A percentile compares a stretch with the other conserved stretches of the same genome.
phyloP scores from a whole-genome alignment of 1,140 invertebrate genomes.

The Phymorhynchus buccinoides region DNA sequence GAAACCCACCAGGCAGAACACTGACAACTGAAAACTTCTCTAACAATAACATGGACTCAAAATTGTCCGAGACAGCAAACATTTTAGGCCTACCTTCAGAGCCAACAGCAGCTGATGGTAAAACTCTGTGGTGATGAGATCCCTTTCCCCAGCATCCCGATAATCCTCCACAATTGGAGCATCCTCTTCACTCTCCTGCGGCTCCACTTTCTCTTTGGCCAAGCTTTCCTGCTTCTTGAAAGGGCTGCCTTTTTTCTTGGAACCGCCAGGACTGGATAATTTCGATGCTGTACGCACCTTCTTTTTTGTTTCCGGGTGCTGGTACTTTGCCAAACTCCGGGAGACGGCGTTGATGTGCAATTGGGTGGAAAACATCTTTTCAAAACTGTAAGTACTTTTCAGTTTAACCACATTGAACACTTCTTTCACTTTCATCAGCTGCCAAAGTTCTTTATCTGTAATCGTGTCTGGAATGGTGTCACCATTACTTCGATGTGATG shows the following conservation, averaged over 20 bases:
- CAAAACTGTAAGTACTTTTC: conserved; percentile 35
- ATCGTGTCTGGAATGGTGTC: neutral
- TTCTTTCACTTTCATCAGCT: conserved; percentile 1
- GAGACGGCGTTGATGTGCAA: neutral
- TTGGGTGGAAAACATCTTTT: conserved; percentile 9
- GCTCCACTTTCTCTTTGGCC: too few relatives aligned
- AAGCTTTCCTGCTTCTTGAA: neutral
- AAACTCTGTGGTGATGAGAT: neutral
- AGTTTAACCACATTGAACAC: conserved; percentile 11
- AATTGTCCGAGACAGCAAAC: too few relatives aligned
- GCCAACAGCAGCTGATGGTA: neutral
- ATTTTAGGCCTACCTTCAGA: neutral
- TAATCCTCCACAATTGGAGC: neutral
- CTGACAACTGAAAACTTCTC: too few relatives aligned
- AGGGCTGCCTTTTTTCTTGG: neutral
- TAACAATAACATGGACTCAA: too few relatives aligned
- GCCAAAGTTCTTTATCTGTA: neutral
- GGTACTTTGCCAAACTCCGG: neutral
- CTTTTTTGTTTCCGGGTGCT: neutral
- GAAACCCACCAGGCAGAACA: too few relatives aligned
- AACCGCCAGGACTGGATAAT: neutral
- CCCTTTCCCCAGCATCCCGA: neutral
- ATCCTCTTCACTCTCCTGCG: too few relatives aligned
- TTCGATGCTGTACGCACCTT: neutral
- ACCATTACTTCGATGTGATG: neutral